phyloP scores from a whole-genome alignment of 1,140 invertebrate species.

The Delia radicum region DNA sequence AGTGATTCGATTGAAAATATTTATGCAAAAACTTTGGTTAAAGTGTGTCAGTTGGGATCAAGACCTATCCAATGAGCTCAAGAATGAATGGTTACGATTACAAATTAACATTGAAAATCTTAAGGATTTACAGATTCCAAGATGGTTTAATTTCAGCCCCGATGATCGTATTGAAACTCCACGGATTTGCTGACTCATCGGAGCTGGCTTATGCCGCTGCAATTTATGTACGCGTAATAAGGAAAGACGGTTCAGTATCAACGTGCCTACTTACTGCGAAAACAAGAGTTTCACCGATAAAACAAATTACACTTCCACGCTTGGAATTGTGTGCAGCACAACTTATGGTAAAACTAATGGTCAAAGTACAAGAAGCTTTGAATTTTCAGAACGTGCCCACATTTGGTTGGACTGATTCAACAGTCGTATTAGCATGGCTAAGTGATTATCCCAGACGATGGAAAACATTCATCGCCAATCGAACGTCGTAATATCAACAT shows the following conservation, averaged over 20 bases:
- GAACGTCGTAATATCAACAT: constrained; percentile 37
- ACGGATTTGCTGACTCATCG: constrained; percentile 51
- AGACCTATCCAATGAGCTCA: constrained; percentile 30
- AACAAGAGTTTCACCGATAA: constrained; percentile 28
- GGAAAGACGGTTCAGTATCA: neutral
- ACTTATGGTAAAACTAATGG: too few relatives aligned
- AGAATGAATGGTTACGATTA: constrained; percentile 31
- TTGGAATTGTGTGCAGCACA: too few relatives aligned
- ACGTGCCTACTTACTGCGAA: constrained; percentile 28
- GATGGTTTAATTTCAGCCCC: constrained; percentile 14
- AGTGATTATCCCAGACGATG: too few relatives aligned
- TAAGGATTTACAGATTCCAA: neutral
- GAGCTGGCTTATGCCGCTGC: constrained; percentile 44
- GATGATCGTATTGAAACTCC: constrained; percentile 30
- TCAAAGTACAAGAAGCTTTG: constrained; percentile 2
- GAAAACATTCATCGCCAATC: too few relatives aligned
- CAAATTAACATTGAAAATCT: constrained; percentile 30
- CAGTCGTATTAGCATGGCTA: too few relatives aligned
- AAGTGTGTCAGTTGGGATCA: constrained; percentile 46
- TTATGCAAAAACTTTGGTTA: constrained; percentile 52
- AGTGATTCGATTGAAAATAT: constrained; percentile 18
- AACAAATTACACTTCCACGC: constrained; percentile 28
- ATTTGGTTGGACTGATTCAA: too few relatives aligned
- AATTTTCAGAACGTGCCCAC: neutral
- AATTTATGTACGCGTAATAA: constrained; percentile 41